These are phyloP conservation scores for Eledone cirrhosa DNA, from an alignment of 2,888 invertebrate genomes.

Conservation along the genomic window DNA sequence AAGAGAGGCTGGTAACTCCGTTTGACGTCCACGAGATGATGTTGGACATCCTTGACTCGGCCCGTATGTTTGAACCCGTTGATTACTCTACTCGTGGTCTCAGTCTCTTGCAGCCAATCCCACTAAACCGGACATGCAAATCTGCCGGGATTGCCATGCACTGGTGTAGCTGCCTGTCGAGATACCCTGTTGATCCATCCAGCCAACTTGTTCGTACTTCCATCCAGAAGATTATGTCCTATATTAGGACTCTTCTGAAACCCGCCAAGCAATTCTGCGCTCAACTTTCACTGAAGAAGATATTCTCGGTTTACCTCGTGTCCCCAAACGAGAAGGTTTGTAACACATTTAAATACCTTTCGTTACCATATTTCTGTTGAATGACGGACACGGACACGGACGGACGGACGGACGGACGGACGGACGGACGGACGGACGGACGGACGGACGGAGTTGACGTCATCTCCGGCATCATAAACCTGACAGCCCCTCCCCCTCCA, in stretches of 20 bases:
- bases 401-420: no score
- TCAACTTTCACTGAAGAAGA: slow-evolving; percentile 36
- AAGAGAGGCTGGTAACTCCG: slow-evolving; percentile 53
- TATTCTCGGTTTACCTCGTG: slow-evolving; percentile 43
- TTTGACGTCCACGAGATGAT: slow-evolving; percentile 62
- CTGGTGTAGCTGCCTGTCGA: slow-evolving; percentile 61
- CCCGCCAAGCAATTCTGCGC: slow-evolving; percentile 42
- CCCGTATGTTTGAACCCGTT: slow-evolving; percentile 31
- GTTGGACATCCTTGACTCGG: slow-evolving; percentile 56
- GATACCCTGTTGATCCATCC: slow-evolving; percentile 39
- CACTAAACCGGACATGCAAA: slow-evolving; percentile 54
- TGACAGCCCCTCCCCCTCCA: no score
- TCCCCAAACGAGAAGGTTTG: slow-evolving; percentile 56
- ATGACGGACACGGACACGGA: no score
- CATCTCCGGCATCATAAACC: no score
- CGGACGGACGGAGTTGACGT: no score
- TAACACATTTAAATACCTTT: background rate
- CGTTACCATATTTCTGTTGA: no score
- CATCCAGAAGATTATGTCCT: slow-evolving; percentile 40
- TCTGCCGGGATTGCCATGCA: slow-evolving; percentile 54
- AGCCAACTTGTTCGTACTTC: slow-evolving; percentile 45
- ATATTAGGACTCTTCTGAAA: slow-evolving; percentile 45
- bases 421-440: no score
- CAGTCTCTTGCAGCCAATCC: slow-evolving; percentile 55
- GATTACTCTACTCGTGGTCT: slow-evolving; percentile 41